phyloP scores from a whole-genome alignment of 2,113 vertebrate genomes.

The Semnopithecus entellus region DNA sequence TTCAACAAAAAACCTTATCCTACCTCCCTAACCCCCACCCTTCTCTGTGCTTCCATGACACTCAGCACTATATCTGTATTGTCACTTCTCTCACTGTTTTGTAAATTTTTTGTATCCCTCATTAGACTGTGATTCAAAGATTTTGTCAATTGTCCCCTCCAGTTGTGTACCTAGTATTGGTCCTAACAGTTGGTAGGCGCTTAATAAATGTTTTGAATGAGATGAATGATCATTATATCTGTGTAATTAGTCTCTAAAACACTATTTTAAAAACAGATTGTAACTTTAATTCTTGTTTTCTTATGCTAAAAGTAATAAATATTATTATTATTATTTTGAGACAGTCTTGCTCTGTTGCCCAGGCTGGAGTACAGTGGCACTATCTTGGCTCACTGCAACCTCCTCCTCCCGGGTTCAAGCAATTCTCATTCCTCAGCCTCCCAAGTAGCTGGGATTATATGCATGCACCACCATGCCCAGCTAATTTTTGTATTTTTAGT shows the following conservation, averaged over 20 bases:
- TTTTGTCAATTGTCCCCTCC: neutral
- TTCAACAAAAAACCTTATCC: neutral
- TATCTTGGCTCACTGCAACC: too few species aligned
- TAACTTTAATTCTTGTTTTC: slow-evolving; percentile 33
- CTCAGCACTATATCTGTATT: neutral
- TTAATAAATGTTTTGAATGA: neutral
- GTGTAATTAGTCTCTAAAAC: neutral
- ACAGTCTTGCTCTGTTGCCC: too few species aligned
- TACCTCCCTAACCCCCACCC: too few species aligned
- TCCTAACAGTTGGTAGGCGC: neutral
- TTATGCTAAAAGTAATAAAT: slow-evolving; percentile 5
- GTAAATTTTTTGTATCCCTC: neutral
- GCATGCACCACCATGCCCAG: too few species aligned
- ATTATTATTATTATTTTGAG: too few species aligned
- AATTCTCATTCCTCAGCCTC: too few species aligned
- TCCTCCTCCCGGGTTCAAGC: too few species aligned
- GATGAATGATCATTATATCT: neutral
- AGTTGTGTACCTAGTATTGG: neutral
- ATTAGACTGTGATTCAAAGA: neutral
- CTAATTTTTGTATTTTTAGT: too few species aligned
- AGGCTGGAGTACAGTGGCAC: too few species aligned
- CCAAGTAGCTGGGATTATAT: too few species aligned
- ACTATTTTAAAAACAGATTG: neutral
- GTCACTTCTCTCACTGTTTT: neutral
- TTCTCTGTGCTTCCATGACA: neutral